Evolutionary conservation across 2,797 vertebrate genomes (phyloP), one percentile per base, ranked within the genome.

Genomic region (Hybognathus amarus): DNA sequence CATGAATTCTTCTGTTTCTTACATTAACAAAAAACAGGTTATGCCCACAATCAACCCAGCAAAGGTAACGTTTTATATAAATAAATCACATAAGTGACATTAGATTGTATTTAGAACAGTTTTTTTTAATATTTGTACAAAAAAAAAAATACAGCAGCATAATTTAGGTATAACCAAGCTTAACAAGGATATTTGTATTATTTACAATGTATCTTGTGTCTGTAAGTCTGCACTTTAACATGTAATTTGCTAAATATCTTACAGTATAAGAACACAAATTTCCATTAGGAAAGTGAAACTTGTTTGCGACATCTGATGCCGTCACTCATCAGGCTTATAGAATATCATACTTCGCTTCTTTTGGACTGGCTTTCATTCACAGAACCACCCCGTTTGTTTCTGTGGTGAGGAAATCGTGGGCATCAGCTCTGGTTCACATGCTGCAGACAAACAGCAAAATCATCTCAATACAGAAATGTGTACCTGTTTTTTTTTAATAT

Each of bases 361-460:
- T 98, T 98, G 0, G 92, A 89, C 80, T 93, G 94, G 84, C 85
- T 91, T 69, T 97, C 96, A 0, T 79, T 7, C 0, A 70, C 85
- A 0, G 83, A 18, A 0, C 94, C 93, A 0, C 91, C 92, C 2
- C 96, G 92, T 87, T 98, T 98, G 93, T 99, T 99, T 40, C 97
- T 97, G 81, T 99, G 98, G 89, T 99, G 98, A 0, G 98, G 97
- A 84, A 99, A 99, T n/a, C 47, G 97, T 99, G 1, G 97, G 98
- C 97, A 99, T 99, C 88, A 99, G 96, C 87, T 99, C 97, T 0
- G 98, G 97, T 79, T 99, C 97, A 0, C 98, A 99, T 40, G 98
- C 98, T 99, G 93, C 0, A 80, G 33, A 77, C 22, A 69, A 7
- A 82, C 38, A 13, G 22, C 56, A 61, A 63, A 74, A 24, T 18